phyloP scores from a whole-genome alignment of 2,888 invertebrate species.

The Sarcophaga rosellei region DNA sequence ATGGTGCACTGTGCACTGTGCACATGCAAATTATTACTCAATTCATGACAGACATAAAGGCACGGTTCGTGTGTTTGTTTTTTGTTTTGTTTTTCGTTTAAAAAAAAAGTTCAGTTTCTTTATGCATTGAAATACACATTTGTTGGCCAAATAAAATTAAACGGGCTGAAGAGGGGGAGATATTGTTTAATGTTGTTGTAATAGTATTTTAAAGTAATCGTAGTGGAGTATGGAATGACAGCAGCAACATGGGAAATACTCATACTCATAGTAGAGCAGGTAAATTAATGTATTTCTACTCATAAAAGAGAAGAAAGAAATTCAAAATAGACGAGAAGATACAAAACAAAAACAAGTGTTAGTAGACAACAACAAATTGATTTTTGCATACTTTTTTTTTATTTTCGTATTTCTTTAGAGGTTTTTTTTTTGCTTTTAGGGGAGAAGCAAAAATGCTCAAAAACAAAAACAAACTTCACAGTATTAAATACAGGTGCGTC shows the following conservation, averaged over 20 bases:
- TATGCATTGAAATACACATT: slow-evolving; percentile 25
- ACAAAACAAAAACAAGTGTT: slow-evolving; percentile 37
- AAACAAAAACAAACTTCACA: slow-evolving; percentile 13
- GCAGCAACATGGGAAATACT: background rate
- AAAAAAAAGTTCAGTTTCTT: background rate
- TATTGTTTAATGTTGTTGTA: background rate
- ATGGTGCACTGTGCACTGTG: slow-evolving; percentile 1
- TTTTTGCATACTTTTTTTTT: slow-evolving; percentile 1
- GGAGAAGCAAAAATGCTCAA: background rate
- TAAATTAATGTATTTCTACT: slow-evolving; percentile 26
- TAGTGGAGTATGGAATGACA: slow-evolving; percentile 34
- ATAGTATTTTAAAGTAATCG: background rate
- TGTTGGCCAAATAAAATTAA: too few relatives aligned
- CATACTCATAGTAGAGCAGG: slow-evolving; percentile 35
- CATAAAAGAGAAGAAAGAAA: slow-evolving; percentile 46
- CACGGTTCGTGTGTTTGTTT: slow-evolving; percentile 47
- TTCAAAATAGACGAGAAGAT: slow-evolving; percentile 15
- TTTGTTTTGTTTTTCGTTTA: slow-evolving; percentile 10
- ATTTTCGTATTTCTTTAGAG: slow-evolving; percentile 17
- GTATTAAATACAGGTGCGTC: slow-evolving; percentile 43
- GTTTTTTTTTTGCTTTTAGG: slow-evolving; percentile 26
- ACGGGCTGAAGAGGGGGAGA: too few relatives aligned
- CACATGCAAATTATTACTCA: slow-evolving; percentile 50
- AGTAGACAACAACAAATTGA: slow-evolving; percentile 46
- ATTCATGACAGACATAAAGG: slow-evolving; percentile 59